phyloP scores from a whole-genome alignment of 1,140 invertebrate genomes.

The Aphaenogaster ashmeadi region DNA sequence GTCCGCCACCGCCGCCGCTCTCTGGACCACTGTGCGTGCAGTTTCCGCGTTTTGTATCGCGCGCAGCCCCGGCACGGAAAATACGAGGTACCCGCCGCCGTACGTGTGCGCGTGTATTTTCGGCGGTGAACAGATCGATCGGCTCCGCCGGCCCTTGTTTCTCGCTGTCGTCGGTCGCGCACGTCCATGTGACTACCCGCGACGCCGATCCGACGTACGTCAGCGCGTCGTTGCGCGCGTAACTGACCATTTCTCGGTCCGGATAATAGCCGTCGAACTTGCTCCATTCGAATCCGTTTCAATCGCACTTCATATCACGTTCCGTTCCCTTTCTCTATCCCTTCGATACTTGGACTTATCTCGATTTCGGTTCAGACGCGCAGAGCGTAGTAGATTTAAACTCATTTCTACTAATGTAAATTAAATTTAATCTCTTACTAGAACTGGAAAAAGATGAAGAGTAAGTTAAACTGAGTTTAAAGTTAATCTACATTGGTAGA shows the following conservation, averaged over 20 bases:
- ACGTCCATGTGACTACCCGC: constrained; percentile 44
- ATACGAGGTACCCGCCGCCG: neutral
- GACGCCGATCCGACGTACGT: constrained; percentile 18
- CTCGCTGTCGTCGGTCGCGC: constrained; percentile 41
- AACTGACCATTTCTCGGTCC: constrained; percentile 10
- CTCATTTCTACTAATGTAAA: too few species aligned
- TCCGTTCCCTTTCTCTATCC: too few species aligned
- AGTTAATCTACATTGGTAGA: too few species aligned
- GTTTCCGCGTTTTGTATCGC: constrained; percentile 55
- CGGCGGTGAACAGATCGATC: constrained; percentile 58
- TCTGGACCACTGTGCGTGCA: constrained; percentile 44
- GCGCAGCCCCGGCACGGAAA: constrained; percentile 33
- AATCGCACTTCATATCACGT: neutral
- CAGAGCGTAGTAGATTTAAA: neutral
- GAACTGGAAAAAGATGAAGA: too few species aligned
- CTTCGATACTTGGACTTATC: neutral
- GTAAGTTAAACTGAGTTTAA: too few species aligned
- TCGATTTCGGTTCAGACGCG: neutral
- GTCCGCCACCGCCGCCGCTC: constrained; percentile 8
- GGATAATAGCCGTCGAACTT: constrained; percentile 16
- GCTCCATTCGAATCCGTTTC: neutral
- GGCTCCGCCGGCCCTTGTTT: constrained; percentile 16
- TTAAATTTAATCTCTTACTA: too few species aligned
- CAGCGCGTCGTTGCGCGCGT: constrained; percentile 25
- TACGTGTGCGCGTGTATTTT: constrained; percentile 39